These are phyloP conservation scores for Amaurobius ferox DNA, from an alignment of 2,888 invertebrate species.

Conservation along the genomic window DNA sequence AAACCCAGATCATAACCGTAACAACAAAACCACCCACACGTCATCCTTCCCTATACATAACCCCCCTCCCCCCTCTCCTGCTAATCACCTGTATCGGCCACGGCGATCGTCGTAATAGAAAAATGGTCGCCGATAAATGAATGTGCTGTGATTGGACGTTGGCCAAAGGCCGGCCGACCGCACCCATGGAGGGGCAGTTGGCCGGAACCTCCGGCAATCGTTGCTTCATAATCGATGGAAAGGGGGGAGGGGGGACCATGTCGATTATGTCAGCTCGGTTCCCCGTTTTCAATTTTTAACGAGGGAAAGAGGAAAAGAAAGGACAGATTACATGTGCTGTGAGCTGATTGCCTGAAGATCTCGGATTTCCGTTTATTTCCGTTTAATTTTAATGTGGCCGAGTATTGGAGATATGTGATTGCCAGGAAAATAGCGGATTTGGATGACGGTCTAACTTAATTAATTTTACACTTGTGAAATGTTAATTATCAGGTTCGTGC, in stretches of 20 bases:
- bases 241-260: constrained; percentile 20
- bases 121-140: constrained; percentile 59
- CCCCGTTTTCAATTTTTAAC: constrained; percentile 31
- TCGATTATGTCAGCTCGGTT: constrained; percentile 39
- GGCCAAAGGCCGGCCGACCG: constrained; percentile 30
- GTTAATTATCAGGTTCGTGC: too few relatives aligned
- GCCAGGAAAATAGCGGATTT: too few relatives aligned
- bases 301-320: neutral
- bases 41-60: neutral
- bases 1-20: too few relatives aligned
- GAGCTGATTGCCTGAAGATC: too few relatives aligned
- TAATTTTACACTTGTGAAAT: too few relatives aligned
- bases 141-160: constrained; percentile 63
- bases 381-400: too few relatives aligned
- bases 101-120: constrained; percentile 51
- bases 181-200: constrained; percentile 46
- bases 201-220: constrained; percentile 42
- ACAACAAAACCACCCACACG: too few relatives aligned
- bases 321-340: neutral
- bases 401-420: too few relatives aligned
- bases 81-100: constrained; percentile 58
- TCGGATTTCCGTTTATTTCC: too few relatives aligned
- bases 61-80: neutral
- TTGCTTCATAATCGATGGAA: constrained; percentile 57
- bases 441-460: too few relatives aligned